Conservation (phyloP, 2,797 vertebrate genomes). For the Carcharodon carcharias region DNA sequence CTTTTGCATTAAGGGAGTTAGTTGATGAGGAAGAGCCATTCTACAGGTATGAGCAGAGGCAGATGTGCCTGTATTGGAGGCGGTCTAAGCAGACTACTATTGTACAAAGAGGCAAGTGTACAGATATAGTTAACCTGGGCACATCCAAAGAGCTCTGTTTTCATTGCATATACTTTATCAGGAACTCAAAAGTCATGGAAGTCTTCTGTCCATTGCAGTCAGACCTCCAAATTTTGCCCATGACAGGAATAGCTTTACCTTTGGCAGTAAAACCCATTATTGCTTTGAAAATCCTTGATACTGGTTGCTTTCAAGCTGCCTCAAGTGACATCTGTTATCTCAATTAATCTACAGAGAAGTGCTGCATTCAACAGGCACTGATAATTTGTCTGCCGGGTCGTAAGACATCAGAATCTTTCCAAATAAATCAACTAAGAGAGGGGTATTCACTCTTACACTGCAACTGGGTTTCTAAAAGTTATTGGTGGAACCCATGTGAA, state of each 20-base stretch:
- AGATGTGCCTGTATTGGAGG: background rate
- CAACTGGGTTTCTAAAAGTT: background rate
- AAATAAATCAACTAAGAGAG: background rate
- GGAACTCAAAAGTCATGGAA: too few species aligned
- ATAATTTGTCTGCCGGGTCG: too few species aligned
- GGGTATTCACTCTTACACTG: background rate
- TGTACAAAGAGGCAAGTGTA: background rate
- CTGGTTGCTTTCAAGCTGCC: background rate
- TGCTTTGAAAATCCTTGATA: background rate
- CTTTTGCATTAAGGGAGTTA: background rate
- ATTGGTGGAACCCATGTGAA: background rate
- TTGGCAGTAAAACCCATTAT: background rate
- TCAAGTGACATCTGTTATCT: background rate
- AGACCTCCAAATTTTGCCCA: background rate
- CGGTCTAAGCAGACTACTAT: background rate
- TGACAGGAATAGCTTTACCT: background rate
- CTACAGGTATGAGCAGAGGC: background rate
- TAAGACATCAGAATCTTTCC: too few species aligned
- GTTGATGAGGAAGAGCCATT: background rate
- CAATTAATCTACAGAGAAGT: background rate
- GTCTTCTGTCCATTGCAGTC: too few species aligned
- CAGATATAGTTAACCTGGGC: background rate
- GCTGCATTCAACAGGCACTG: too few species aligned
- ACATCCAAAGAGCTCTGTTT: too few species aligned
- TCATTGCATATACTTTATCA: too few species aligned